A percentile compares a stretch with the other conserved stretches of the same genome.
phyloP scores from a whole-genome alignment of 92 coral and sea anemone genomes.

The Porites cylindrica region DNA sequence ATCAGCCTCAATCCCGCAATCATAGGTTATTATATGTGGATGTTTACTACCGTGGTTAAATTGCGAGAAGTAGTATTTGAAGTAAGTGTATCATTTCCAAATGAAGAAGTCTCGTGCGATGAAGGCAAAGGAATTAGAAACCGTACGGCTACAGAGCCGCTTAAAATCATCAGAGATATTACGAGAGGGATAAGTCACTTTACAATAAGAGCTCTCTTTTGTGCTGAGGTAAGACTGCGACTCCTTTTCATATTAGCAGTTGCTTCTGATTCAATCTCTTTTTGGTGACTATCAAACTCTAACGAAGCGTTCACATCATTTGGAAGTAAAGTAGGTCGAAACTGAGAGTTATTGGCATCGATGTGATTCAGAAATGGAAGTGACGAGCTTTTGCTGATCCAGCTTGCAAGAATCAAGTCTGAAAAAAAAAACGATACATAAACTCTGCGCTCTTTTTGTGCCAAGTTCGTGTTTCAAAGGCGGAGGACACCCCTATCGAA shows the following conservation, averaged over 20 bases:
- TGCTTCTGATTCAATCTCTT: not conserved
- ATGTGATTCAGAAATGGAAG: constrained; percentile 10
- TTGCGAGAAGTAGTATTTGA: not conserved
- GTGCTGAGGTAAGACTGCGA: not conserved
- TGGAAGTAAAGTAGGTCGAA: not conserved
- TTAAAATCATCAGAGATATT: constrained; percentile 36
- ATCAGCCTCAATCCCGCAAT: too few relatives aligned
- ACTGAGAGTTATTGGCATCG: not conserved
- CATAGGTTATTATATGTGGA: too few relatives aligned
- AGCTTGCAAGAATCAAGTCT: constrained; percentile 20
- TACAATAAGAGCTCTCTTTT: constrained; percentile 19
- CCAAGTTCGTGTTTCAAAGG: not conserved
- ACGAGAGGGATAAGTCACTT: constrained; percentile 39
- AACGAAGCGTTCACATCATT: not conserved
- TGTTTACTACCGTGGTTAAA: not conserved
- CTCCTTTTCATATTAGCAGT: not conserved
- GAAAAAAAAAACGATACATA: not conserved
- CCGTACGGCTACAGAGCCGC: constrained; percentile 52
- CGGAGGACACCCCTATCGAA: not conserved
- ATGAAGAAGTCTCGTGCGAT: not conserved
- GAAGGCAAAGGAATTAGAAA: constrained; percentile 63
- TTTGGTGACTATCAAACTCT: not conserved
- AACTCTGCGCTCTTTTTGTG: not conserved
- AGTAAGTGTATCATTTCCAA: constrained; percentile 19
- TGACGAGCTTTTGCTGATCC: constrained; percentile 42